Evolutionary conservation across 1,140 invertebrate genomes (phyloP).

Genomic region (Drosophila truncata): DNA sequence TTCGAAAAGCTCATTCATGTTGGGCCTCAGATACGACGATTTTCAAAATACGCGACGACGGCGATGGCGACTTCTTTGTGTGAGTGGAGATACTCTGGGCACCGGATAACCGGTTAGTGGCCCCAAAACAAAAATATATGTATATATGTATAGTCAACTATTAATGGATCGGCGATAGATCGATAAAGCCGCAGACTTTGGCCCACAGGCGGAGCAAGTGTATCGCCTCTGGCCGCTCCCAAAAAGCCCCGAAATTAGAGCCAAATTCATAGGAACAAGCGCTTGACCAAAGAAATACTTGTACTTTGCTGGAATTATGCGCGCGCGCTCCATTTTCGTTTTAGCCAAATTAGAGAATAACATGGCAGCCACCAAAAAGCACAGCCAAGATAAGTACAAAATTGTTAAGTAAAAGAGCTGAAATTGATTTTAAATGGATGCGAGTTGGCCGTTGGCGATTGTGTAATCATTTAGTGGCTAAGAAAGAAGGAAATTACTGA

Average conservation of each 20-base stretch:
- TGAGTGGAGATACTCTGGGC: constrained; percentile 15
- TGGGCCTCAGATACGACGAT: constrained; percentile 74
- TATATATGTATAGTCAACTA: constrained; percentile 74
- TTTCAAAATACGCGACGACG: constrained; percentile 61
- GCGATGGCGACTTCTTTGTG: constrained; percentile 29
- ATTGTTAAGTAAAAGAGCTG: constrained; percentile 58
- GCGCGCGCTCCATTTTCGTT: constrained; percentile 63
- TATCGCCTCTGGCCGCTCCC: constrained; percentile 68
- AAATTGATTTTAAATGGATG: constrained; percentile 71
- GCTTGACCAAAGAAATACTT: constrained; percentile 34
- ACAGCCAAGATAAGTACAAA: constrained; percentile 42
- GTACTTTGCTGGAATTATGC: constrained; percentile 42
- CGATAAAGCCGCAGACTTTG: constrained; percentile 38
- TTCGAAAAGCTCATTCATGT: constrained; percentile 82
- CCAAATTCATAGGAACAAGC: constrained; percentile 8
- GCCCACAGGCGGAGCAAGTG: constrained; percentile 43
- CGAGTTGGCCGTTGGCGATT: constrained; percentile 31
- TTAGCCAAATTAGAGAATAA: constrained; percentile 71
- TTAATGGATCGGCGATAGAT: constrained; percentile 77
- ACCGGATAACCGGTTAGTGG: constrained; percentile 69
- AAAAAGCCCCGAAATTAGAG: constrained; percentile 34
- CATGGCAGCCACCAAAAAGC: constrained; percentile 31
- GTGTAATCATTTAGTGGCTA: constrained; percentile 47
- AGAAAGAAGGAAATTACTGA: background rate
- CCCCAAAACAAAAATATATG: constrained; percentile 71